phyloP scores from a whole-genome alignment of 2,888 invertebrate genomes.

The Protonemura montana region DNA sequence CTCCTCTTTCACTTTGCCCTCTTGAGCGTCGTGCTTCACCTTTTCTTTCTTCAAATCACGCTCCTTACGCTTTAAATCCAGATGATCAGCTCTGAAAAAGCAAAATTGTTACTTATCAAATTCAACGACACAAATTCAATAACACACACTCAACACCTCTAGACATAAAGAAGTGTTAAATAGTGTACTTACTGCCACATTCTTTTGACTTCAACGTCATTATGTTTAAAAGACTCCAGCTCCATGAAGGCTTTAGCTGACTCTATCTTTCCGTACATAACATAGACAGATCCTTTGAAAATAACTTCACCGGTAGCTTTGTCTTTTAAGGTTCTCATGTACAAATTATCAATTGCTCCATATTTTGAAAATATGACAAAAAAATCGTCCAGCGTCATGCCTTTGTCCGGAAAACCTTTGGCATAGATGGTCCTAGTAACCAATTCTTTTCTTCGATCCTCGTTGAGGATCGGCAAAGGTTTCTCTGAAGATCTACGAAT shows the following conservation, averaged over 20 bases:
- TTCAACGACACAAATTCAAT: background rate
- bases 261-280: conserved; percentile 82
- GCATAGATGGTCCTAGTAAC: conserved; percentile 81
- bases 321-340: conserved; percentile 67
- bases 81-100: conserved; percentile 62
- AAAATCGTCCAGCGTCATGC: conserved; percentile 72
- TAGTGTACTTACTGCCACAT: conserved; percentile 69
- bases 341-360: conserved; percentile 73
- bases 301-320: conserved; percentile 69
- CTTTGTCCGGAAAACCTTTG: conserved; percentile 82
- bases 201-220: conserved; percentile 69
- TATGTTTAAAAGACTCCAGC: conserved; percentile 72
- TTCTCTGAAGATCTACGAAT: conserved; percentile 76
- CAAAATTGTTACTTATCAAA: too few species aligned
- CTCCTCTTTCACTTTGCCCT: conserved; percentile 44
- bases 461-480: conserved; percentile 84
- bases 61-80: conserved; percentile 73
- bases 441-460: conserved; percentile 82
- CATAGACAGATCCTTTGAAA: conserved; percentile 94
- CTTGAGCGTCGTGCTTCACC: background rate
- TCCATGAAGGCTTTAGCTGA: conserved; percentile 81
- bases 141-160: background rate
- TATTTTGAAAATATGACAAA: conserved; percentile 75
- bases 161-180: background rate
- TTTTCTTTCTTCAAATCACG: conserved; percentile 55